phyloP scores from a whole-genome alignment of 2,888 invertebrate species.

The Saturnia japonica region DNA sequence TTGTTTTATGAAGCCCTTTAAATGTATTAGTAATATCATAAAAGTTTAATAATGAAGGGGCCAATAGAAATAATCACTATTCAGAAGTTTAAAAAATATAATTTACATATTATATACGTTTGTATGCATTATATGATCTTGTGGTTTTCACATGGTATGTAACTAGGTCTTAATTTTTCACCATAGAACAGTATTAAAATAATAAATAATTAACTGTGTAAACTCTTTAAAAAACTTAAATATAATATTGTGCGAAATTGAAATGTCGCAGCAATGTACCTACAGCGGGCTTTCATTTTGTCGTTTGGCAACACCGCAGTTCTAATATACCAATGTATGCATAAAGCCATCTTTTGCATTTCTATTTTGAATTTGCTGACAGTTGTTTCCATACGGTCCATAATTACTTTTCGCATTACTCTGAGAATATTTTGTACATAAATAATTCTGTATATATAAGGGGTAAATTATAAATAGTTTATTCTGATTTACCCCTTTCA shows the following conservation, averaged over 20 bases:
- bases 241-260: conserved; percentile 20
- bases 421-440: conserved; percentile 12
- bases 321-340: conserved; percentile 8
- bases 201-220: not conserved
- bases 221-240: not conserved
- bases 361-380: conserved; percentile 43
- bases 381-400: conserved; percentile 24
- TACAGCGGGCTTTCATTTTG: conserved; percentile 39
- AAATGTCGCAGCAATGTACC: conserved; percentile 26
- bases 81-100: too few relatives aligned
- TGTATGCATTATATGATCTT: too few relatives aligned
- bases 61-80: too few relatives aligned
- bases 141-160: too few relatives aligned
- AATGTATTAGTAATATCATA: too few relatives aligned
- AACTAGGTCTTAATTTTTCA: too few relatives aligned
- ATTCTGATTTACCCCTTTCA: not conserved
- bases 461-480: not conserved
- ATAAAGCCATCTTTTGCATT: conserved; percentile 39
- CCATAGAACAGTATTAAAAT: not conserved
- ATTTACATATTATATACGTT: too few relatives aligned
- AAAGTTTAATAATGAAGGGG: too few relatives aligned
- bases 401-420: conserved; percentile 16
- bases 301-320: conserved; percentile 31
- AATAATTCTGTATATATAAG: not conserved
- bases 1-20: too few relatives aligned